Percentiles rank a stretch among this genome's conserved stretches.
phyloP scores from a whole-genome alignment of 2,113 vertebrate genomes.

The Solea solea region DNA sequence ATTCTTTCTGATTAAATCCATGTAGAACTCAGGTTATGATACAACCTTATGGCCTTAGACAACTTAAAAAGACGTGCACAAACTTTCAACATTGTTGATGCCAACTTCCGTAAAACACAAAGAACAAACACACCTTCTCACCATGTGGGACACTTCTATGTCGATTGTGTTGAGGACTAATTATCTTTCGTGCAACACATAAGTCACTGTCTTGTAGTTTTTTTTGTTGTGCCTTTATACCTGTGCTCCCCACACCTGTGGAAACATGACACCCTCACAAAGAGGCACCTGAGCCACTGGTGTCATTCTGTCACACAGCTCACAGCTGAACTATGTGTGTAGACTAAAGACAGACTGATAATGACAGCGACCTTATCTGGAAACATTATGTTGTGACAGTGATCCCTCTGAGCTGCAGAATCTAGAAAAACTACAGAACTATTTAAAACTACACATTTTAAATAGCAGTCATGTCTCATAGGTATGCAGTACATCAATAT shows the following conservation, averaged over 20 bases:
- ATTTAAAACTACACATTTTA: no score
- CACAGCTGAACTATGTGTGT: slow-evolving; percentile 26
- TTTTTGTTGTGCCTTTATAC: neutral
- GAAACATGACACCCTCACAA: slow-evolving; percentile 54
- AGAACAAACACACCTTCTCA: neutral
- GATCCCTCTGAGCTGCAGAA: neutral
- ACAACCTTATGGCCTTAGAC: no score
- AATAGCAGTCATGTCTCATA: no score
- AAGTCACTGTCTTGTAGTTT: neutral
- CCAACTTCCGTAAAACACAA: no score
- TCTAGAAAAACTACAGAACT: no score
- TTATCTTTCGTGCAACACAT: neutral
- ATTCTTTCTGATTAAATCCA: no score
- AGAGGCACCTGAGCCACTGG: slow-evolving; percentile 76
- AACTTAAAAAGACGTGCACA: no score
- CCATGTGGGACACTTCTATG: neutral
- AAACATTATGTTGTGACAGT: neutral
- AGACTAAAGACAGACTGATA: slow-evolving; percentile 6
- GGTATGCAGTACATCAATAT: no score
- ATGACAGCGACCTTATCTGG: slow-evolving; percentile 6
- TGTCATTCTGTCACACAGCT: slow-evolving; percentile 38
- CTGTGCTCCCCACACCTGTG: slow-evolving; percentile 32
- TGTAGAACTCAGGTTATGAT: no score
- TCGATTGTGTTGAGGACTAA: neutral
- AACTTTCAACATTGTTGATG: no score